phyloP scores from a whole-genome alignment of 2,113 vertebrate genomes.

The Pluvianellus socialis region DNA sequence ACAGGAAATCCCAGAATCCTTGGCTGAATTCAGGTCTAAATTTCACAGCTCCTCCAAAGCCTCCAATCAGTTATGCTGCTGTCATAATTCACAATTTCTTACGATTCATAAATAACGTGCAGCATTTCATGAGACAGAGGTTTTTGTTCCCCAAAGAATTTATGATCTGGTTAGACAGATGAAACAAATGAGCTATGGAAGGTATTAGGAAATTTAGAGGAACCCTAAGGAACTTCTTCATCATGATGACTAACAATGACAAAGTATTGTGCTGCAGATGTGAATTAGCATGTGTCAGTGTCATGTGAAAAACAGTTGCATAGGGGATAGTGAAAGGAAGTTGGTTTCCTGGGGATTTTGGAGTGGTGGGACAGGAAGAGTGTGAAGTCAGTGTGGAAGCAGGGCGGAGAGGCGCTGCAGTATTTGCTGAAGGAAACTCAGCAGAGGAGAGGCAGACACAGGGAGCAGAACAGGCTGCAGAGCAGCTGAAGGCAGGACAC shows the following conservation, averaged over 20 bases:
- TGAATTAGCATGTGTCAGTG: background rate
- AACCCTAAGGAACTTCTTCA: background rate
- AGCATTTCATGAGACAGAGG: background rate
- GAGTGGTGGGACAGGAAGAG: background rate
- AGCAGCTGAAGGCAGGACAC: background rate
- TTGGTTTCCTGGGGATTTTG: background rate
- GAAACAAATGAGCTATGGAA: background rate
- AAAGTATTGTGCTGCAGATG: background rate
- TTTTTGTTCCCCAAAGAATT: background rate
- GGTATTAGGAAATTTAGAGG: background rate
- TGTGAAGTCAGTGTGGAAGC: background rate
- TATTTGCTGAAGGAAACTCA: background rate
- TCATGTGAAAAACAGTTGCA: background rate
- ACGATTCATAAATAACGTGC: background rate
- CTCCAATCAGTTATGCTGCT: background rate
- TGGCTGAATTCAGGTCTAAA: background rate
- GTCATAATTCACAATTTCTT: background rate
- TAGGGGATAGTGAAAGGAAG: background rate
- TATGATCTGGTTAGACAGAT: background rate
- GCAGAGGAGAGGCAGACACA: background rate
- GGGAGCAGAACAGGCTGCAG: background rate
- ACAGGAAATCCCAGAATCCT: background rate
- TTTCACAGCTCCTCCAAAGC: background rate
- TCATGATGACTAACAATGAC: background rate
- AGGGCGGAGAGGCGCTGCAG: background rate